Evolutionary conservation across 2,113 vertebrate species (phyloP), one percentile per base, ranked within the genome.

Genomic region (Sinocyclocheilus rhinocerous): DNA sequence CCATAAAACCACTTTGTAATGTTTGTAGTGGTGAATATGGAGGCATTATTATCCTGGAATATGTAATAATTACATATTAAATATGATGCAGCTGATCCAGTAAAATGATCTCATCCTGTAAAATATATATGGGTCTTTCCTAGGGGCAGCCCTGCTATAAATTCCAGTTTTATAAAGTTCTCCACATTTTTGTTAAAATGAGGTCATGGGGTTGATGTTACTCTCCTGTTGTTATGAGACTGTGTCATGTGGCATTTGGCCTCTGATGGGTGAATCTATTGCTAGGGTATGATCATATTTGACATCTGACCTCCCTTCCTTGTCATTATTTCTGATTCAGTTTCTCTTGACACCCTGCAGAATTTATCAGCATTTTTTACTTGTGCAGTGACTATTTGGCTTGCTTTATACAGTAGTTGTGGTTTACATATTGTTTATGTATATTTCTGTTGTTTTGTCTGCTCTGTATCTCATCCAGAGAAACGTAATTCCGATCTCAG

Each of bases 231-330:
- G 20, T 13, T 24, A 42, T 15, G 7, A 77, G 48, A 15, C 57
- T 79, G 55, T 79, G 55, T 79, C 4, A n/a, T 39, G 55, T 78
- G 76, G 48, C 48, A 20, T 77, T 77, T 77, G 75, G 33, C 67
- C 33, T 72, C 16, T 39, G 36, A 72, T 18, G 1, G 22, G 29
- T 39, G 18, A 39, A 72, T 72, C 69, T 39, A 22, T 72, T 39
- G 69, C 8, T 39, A 39, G 29, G 69, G 1, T 39, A 12, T 72
- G 65, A 67, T 67, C 8, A 72, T 72, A 72, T 11, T 72, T n/a
- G 69, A 72, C 36, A n/a, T 6, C 9, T 73, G 20, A 73, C 20
- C 36, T 12, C 20, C 39, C 5, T 73, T 73, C 50, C 48, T 55
- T 12, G 24, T 20, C 76, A 55, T 55, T 72, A 67, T 67, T 67